Percentiles rank a stretch among this genome's conserved stretches.
Evolutionary conservation across 2,797 vertebrate species (phyloP).

Genomic region (Atherinosoma microstoma): DNA sequence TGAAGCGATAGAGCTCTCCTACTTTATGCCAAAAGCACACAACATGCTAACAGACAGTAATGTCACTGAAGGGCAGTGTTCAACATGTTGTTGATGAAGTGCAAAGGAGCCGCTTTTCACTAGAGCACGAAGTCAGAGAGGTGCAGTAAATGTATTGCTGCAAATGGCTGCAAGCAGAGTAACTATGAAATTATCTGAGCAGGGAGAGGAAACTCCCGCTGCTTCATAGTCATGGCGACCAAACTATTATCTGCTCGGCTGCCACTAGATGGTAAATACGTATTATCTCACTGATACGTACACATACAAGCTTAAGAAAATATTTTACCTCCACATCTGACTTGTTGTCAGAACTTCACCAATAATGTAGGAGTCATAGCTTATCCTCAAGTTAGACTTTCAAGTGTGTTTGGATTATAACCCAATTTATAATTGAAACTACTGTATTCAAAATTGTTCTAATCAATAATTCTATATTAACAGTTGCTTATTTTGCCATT

Average conservation of each 20-base stretch:
- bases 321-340: not conserved
- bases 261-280: not conserved
- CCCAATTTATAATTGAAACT: too few relatives aligned
- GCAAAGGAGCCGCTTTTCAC: constrained; percentile 22
- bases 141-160: constrained; percentile 26
- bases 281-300: not conserved
- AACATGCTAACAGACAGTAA: constrained; percentile 18
- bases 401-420: too few relatives aligned
- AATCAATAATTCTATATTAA: not conserved
- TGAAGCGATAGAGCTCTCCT: not conserved
- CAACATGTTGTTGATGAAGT: constrained; percentile 18
- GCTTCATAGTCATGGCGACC: constrained; percentile 7
- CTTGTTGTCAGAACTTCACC: not conserved
- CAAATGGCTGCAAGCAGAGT: constrained; percentile 4
- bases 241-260: constrained; percentile 11
- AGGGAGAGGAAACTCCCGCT: constrained; percentile 18
- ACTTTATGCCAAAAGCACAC: not conserved
- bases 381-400: too few relatives aligned
- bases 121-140: constrained; percentile 9
- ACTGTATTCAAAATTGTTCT: not conserved
- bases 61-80: constrained; percentile 36
- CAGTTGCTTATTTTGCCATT: not conserved
- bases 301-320: not conserved
- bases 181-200: constrained; percentile 24
- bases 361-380: not conserved